Evolutionary conservation across 2,113 vertebrate genomes (phyloP), one percentile per base, ranked within the genome.

Genomic region (Antennarius striatus): DNA sequence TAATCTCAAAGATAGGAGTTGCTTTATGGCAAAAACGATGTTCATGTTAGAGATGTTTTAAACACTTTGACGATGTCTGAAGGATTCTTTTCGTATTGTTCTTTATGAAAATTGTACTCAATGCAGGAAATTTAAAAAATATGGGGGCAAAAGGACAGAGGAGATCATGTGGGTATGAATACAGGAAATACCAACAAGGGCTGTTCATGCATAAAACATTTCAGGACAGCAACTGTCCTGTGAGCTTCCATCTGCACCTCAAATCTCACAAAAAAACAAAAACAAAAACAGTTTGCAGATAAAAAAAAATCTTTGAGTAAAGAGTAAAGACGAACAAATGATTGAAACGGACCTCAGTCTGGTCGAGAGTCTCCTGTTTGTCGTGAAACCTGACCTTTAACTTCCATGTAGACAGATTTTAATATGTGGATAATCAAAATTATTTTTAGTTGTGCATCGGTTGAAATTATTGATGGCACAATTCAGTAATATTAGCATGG

Each of bases 61-160:
- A 77, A 63, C 43, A 17, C 57, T 11, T 49, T 66, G 68, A 68
- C 56, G 10, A 65, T 4, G 80, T 70, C 80, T 10, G 53, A 57
- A 72, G 81, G 75, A 71, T 40, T 63, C 67, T 79, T 51, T 63
- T 66, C 73, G 73, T 54, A 45, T 29, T 22, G 68, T 73, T 62
- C 73, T 83, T 76, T 81, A 86, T 85, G 63, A 85, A 78, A 79
- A 43, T 48, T 11, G 81, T 73, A 67, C 56, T 50, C 59, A 77
- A 76, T 13, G 62, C 86, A 86, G 88, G 86, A 89, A 89, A 89
- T 89, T 86, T 82, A 89, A 78, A 88, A 60, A 63, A 5, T 36
- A 62, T 5, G 58, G 55, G 83, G 78, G 85, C 83, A 83, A 86
- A 88, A 86, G 83, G 83, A 84, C 83, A 81, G 40, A 4, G 0